Evolutionary conservation across 2,888 invertebrate genomes (phyloP).

Genomic region (Drosophila robusta): DNA sequence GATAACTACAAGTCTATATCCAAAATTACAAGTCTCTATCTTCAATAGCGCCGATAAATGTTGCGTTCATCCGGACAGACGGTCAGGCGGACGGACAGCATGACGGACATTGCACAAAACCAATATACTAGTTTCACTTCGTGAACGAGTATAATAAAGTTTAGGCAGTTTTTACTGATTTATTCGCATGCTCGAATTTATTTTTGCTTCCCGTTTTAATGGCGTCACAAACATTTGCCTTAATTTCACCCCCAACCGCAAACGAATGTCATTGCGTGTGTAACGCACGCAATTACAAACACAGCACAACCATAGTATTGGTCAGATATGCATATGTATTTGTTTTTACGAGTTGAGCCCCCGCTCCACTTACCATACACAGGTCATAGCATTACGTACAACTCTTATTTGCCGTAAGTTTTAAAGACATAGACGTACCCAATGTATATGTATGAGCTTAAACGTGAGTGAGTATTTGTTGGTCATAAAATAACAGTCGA

Average conservation of each 20-base stretch:
- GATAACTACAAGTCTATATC: too few species aligned
- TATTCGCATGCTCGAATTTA: slow-evolving; percentile 62
- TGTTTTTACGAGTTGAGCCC: slow-evolving; percentile 51
- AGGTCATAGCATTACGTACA: slow-evolving; percentile 63
- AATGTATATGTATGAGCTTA: slow-evolving; percentile 22
- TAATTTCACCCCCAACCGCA: slow-evolving; percentile 46
- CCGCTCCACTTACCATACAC: slow-evolving; percentile 56
- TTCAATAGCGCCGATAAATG: too few species aligned
- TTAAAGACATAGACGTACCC: slow-evolving; percentile 74
- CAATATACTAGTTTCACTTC: too few species aligned
- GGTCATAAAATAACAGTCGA: slow-evolving; percentile 51
- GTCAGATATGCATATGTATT: slow-evolving; percentile 40
- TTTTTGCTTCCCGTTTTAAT: slow-evolving; percentile 62
- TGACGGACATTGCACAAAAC: too few species aligned
- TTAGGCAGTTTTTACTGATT: slow-evolving; percentile 35
- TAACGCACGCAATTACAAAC: slow-evolving; percentile 38
- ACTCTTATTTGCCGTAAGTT: slow-evolving; percentile 73
- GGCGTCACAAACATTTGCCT: slow-evolving; percentile 57
- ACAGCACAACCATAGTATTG: slow-evolving; percentile 17
- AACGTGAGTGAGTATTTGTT: too few species aligned
- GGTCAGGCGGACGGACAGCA: too few species aligned
- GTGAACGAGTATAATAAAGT: too few species aligned
- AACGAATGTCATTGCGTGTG: slow-evolving; percentile 56
- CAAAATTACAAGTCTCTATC: too few species aligned
- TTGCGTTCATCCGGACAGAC: too few species aligned